Percentiles rank a stretch among this genome's conserved stretches.
Conservation (phyloP, 2,888 invertebrate genomes). For the Malthinus seriepunctatus region DNA sequence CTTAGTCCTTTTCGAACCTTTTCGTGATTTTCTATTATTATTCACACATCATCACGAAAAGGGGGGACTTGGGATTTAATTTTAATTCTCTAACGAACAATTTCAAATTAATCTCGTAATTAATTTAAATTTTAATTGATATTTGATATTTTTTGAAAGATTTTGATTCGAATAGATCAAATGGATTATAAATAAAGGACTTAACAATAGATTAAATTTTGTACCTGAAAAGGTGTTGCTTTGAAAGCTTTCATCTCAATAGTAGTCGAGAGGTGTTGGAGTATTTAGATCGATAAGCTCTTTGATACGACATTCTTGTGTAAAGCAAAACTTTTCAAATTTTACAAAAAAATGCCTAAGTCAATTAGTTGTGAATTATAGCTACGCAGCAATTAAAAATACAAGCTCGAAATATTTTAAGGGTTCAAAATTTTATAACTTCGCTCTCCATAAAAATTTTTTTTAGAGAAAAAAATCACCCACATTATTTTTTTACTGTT, state of each 20-base stretch:
- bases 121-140: no score
- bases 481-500: neutral
- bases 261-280: neutral
- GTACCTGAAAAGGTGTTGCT: neutral
- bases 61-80: no score
- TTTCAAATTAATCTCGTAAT: no score
- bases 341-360: neutral
- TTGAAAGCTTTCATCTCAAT: neutral
- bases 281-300: neutral
- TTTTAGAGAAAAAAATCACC: neutral
- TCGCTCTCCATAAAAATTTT: neutral
- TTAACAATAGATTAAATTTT: neutral
- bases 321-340: no score
- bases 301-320: neutral
- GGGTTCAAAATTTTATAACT: slow-evolving; percentile 4
- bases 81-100: no score
- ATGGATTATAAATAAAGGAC: neutral
- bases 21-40: slow-evolving; percentile 8
- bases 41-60: neutral
- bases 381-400: slow-evolving; percentile 15
- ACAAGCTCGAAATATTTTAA: slow-evolving; percentile 10
- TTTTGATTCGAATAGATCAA: neutral
- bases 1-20: slow-evolving; percentile 14
- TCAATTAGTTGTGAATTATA: slow-evolving; percentile 21
- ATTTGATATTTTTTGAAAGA: neutral